Evolutionary conservation across 2,797 vertebrate species (phyloP), one percentile per base, ranked within the genome.

Genomic region (Psittacula derbiana): DNA sequence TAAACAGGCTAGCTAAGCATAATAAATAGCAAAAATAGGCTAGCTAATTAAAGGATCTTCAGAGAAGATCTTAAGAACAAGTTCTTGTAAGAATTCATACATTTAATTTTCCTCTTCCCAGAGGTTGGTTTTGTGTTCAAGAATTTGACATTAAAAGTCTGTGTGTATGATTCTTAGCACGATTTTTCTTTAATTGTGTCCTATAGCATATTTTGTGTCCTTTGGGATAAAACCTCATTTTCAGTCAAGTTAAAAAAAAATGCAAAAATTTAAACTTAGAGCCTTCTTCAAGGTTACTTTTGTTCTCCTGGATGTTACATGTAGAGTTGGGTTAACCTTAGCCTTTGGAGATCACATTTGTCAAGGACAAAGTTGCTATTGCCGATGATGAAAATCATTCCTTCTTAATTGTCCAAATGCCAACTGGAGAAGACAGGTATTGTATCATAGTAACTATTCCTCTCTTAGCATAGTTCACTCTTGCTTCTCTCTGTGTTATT

Each of bases 211-310:
- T 85, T 94, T 78, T 81, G 12, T 82, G 64, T 91, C 80, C 67
- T 94, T 90, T 93, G 58, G 67, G 76, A 28, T 66, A 49, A 64
- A 90, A 67, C 31, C 55, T 94, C 31, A 65, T 96, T 95, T 91
- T 91, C 50, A 80, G 19, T 25, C 11, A 76, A 52, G 64, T 44
- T 78, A 10, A 72, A 76, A 69, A 86, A 66, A 50, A 38, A 38
- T 38, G 52, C 3, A 31, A 41, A 17, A 70, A 52, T 11, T 74
- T 53, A 79, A 75, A 25, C 52, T 91, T 80, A 88, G 15, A 31
- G 52, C 55, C 30, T 80, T 76, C 36, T 86, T 89, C 61, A 58
- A 53, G 60, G 79, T 94, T 89, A 62, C 36, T 55, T 86, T 36
- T 83, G 9, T 81, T 80, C 71, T 91, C 27, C 64, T 85, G 57